Conservation (phyloP, 1,140 invertebrate species). For the Ptiloglossa arizonensis region DNA sequence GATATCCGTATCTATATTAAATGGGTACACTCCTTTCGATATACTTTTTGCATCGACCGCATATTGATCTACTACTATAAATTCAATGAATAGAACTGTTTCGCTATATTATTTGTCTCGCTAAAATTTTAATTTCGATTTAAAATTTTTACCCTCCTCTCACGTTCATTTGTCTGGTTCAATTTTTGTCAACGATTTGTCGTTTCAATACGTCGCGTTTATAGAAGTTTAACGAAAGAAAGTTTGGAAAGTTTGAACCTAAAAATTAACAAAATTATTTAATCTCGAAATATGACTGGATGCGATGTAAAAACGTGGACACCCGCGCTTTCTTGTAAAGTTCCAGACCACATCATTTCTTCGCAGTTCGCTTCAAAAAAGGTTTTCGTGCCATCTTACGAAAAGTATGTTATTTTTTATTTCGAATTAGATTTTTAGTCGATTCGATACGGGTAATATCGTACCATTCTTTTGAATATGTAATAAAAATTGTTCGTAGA, state of each 20-base stretch:
- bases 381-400: constrained; percentile 53
- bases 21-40: too few species aligned
- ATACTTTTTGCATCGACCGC: too few species aligned
- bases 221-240: background rate
- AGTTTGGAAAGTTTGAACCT: background rate
- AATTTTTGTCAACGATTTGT: background rate
- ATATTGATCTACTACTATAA: too few species aligned
- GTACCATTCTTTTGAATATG: too few species aligned
- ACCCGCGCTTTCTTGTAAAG: constrained; percentile 19
- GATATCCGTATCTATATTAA: too few species aligned
- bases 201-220: background rate
- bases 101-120: too few species aligned
- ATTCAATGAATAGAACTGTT: too few species aligned
- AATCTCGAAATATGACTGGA: constrained; percentile 7
- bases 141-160: too few species aligned
- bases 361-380: constrained; percentile 33
- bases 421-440: background rate
- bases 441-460: too few species aligned
- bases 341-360: constrained; percentile 55
- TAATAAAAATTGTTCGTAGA: constrained; percentile 8
- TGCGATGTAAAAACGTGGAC: constrained; percentile 42
- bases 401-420: constrained; percentile 43
- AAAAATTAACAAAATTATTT: background rate
- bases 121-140: background rate
- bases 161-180: background rate